These are phyloP conservation scores for Microctonus brassicae DNA, from an alignment of 2,888 invertebrate genomes.

Conservation along the genomic window DNA sequence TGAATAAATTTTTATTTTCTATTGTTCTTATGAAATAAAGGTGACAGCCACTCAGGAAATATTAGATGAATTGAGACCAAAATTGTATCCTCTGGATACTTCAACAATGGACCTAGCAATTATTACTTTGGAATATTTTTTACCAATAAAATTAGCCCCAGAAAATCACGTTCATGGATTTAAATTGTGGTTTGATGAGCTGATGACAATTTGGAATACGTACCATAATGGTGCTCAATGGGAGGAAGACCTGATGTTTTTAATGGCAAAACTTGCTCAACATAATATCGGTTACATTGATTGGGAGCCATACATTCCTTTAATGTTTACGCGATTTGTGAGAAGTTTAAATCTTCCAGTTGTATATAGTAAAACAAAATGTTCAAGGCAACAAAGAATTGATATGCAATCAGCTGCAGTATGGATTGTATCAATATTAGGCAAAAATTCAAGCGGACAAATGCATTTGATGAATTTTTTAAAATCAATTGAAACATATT, in stretches of 20 bases:
- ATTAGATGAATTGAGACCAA: conserved; percentile 84
- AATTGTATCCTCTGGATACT: conserved; percentile 80
- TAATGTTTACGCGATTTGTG: conserved; percentile 81
- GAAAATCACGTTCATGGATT: conserved; percentile 77
- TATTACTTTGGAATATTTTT: conserved; percentile 79
- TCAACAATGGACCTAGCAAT: conserved; percentile 72
- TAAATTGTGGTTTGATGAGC: conserved; percentile 84
- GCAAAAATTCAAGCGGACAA: conserved; percentile 78
- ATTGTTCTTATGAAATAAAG: conserved; percentile 70
- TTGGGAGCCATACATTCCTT: conserved; percentile 87
- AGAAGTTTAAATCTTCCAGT: conserved; percentile 85
- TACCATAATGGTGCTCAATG: conserved; percentile 81
- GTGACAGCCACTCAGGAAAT: conserved; percentile 86
- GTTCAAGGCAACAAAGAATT: conserved; percentile 72
- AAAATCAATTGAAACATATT: conserved; percentile 86
- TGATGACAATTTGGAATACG: conserved; percentile 83
- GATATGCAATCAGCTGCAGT: conserved; percentile 68
- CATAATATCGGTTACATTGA: conserved; percentile 86
- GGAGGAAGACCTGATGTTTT: conserved; percentile 78
- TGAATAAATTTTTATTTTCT: background rate
- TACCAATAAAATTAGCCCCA: conserved; percentile 80
- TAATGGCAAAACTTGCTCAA: conserved; percentile 81
- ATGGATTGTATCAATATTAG: conserved; percentile 74
- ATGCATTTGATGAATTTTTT: conserved; percentile 84
- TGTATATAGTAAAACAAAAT: conserved; percentile 78